Evolutionary conservation across 2,888 invertebrate species (phyloP), one percentile per base, ranked within the genome.

Genomic region (Oligia fasciuncula): DNA sequence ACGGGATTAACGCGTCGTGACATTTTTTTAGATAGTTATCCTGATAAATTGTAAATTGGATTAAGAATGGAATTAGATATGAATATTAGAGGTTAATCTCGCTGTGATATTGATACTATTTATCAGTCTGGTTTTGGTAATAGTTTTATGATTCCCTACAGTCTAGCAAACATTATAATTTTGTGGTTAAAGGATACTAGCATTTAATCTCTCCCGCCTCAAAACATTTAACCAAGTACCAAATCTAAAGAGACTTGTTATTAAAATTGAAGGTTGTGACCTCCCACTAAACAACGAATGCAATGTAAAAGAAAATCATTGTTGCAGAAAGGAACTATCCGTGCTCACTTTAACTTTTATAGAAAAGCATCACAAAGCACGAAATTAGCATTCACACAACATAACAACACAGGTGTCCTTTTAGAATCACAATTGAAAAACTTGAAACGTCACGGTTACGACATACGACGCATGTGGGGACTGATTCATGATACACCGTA

Each of bases 391-490:
- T 85, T 83, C 85, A 80, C 62, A 60, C 68, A 60, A 23, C 86
- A 83, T 80, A 77, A 49, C 65, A 69, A 73, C 70, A 29, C 86
- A 83, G 71, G 83, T 80, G 83, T 76, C 77, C 83, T 76, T 66
- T 83, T 69, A 71, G 85, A 83, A 83, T 83, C 66, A 73, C 86
- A 86, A 85, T 85, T 86, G n/a, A n/a, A n/a, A n/a, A 86, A 86
- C 80, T 83, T 83, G 70, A 78, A 76, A 76, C 74, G 60, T 79
- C 76, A 83, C 73, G 65, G 60, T 83, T 73, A 76, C 62, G 70
- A 76, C 54, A 51, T 51, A 75, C 67, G 40, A 73, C 46, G 49
- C 72, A 65, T 68, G 62, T 29, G 46, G 17, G 54, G 71, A 54
- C 40, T 85, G 76, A 77, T 83, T 85, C 67, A 83, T 85, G 46